A percentile compares a stretch with the other conserved stretches of the same genome.
These are phyloP conservation scores for Gavialis gangeticus DNA, from an alignment of 2,113 vertebrate species.

Conservation along the genomic window DNA sequence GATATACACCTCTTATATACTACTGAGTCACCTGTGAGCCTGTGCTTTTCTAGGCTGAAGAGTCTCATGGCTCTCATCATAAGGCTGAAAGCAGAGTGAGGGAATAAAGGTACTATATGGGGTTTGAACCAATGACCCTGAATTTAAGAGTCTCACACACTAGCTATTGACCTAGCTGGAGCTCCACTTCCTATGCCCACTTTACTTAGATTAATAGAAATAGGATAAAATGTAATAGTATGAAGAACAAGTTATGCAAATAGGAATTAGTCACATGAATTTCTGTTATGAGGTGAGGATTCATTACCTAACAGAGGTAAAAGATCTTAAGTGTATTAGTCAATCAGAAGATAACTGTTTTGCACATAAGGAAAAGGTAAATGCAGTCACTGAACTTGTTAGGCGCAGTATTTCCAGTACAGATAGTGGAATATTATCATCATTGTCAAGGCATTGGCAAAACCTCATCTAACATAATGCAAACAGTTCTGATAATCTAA, in stretches of 20 bases:
- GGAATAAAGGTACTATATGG: no score
- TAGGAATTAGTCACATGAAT: neutral
- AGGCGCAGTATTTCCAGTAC: neutral
- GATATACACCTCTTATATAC: no score
- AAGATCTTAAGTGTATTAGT: fast-evolving
- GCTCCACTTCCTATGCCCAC: no score
- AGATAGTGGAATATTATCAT: neutral
- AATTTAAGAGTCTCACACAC: no score
- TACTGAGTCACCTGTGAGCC: no score
- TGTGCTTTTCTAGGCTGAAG: no score
- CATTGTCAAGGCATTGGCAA: neutral
- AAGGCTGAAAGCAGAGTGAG: no score
- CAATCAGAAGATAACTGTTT: neutral
- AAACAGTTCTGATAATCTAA: neutral
- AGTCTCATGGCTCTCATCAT: no score
- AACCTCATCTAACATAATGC: neutral
- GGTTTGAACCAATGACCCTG: no score
- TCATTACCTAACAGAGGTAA: neutral
- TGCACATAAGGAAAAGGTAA: neutral
- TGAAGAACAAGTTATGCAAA: neutral
- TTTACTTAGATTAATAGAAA: neutral
- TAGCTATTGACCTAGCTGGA: no score
- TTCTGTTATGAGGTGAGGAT: neutral
- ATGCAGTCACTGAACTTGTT: neutral
- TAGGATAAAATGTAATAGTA: neutral